phyloP scores from a whole-genome alignment of 2,797 vertebrate species.

The Petrocephalus schoutedeni region DNA sequence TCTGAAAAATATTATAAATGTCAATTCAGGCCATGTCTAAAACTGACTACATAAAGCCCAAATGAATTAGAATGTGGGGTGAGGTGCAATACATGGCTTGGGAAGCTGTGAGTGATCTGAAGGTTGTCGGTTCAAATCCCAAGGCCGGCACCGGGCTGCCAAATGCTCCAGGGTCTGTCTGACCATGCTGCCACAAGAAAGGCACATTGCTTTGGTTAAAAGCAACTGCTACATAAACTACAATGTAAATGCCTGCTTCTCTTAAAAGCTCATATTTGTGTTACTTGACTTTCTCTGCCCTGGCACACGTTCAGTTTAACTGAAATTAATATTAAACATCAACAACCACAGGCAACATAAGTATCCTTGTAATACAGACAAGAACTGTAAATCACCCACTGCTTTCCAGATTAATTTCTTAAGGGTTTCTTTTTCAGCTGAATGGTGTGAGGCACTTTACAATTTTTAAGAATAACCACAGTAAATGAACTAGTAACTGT shows the following conservation, averaged over 20 bases:
- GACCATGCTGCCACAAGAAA: neutral
- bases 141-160: neutral
- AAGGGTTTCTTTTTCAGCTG: neutral
- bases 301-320: neutral
- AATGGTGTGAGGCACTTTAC: neutral
- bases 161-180: neutral
- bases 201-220: neutral
- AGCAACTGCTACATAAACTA: neutral
- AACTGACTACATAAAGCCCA: neutral
- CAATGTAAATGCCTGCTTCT: neutral
- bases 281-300: neutral
- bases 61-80: neutral
- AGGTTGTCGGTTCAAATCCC: neutral
- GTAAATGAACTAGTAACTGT: neutral
- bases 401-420: neutral
- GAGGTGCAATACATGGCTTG: neutral
- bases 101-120: neutral
- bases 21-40: neutral
- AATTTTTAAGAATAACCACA: neutral
- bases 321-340: neutral
- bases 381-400: neutral
- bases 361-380: neutral
- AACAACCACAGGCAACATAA: neutral
- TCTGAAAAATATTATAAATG: neutral
- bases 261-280: neutral